A percentile compares a stretch with the other conserved stretches of the same genome.
Evolutionary conservation across 2,113 vertebrate genomes (phyloP).

Genomic region (Notothenia coriiceps): DNA sequence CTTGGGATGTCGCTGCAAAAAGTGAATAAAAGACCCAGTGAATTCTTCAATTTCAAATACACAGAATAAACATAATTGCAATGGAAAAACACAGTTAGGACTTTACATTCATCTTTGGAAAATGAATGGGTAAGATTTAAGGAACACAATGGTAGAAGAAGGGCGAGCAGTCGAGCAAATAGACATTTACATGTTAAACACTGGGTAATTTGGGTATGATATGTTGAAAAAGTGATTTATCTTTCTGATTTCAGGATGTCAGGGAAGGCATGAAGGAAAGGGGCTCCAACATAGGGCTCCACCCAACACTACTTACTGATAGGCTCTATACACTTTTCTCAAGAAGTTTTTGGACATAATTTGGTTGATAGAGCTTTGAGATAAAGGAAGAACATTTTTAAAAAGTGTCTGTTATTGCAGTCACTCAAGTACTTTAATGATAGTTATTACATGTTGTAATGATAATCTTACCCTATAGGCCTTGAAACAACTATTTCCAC

Average conservation of each 20-base stretch:
- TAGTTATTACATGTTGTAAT: no score
- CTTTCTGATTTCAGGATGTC: constrained; percentile 35
- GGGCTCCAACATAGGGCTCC: constrained; percentile 42
- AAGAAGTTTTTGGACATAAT: constrained; percentile 90
- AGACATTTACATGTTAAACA: constrained; percentile 17
- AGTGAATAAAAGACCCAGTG: background rate
- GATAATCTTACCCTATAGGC: constrained; percentile 93
- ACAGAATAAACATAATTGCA: background rate
- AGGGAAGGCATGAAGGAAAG: constrained; percentile 38
- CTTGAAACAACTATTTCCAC: constrained; percentile 99
- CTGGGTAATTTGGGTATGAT: constrained; percentile 24
- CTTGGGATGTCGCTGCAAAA: constrained; percentile 92
- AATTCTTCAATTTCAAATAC: background rate
- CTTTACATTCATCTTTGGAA: constrained; percentile 31
- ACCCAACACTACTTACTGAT: constrained; percentile 88
- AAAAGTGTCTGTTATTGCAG: constrained; percentile 54
- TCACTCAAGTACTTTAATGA: background rate
- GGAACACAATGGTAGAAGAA: constrained; percentile 18
- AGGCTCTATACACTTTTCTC: constrained; percentile 90
- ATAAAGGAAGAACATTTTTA: constrained; percentile 77
- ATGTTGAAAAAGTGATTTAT: constrained; percentile 13
- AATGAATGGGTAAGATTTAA: constrained; percentile 35
- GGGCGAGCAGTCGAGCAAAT: constrained; percentile 19
- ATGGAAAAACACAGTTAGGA: constrained; percentile 2
- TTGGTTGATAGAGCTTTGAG: constrained; percentile 85